Percentiles rank a stretch among this genome's conserved stretches.
These are phyloP conservation scores for Proisotoma minuta DNA, from an alignment of 2,888 invertebrate genomes.

Conservation along the genomic window DNA sequence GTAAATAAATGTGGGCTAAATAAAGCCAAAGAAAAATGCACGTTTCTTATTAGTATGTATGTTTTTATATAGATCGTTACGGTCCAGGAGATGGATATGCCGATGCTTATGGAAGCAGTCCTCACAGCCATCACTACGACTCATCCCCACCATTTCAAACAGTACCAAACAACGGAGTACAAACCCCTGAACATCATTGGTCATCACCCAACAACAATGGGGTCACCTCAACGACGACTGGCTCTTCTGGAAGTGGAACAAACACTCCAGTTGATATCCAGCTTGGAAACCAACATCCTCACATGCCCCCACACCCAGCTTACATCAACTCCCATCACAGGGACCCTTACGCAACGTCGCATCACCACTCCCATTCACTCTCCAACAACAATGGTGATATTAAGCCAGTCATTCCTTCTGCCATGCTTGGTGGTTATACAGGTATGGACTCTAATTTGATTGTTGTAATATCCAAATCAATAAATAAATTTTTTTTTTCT, in stretches of 20 bases:
- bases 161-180: conserved; percentile 61
- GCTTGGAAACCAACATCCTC: conserved; percentile 56
- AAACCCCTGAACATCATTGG: conserved; percentile 50
- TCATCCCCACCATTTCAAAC: conserved; percentile 69
- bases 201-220: conserved; percentile 27
- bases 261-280: conserved; percentile 54
- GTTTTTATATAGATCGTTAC: conserved; percentile 48
- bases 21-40: too few relatives aligned
- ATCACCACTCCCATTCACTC: conserved; percentile 41
- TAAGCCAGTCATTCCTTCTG: conserved; percentile 60
- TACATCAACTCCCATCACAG: conserved; percentile 48
- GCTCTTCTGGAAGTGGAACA: conserved; percentile 39
- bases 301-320: conserved; percentile 52
- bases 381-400: conserved; percentile 51
- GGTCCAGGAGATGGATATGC: conserved; percentile 50
- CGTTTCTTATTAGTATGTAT: too few relatives aligned
- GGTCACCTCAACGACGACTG: conserved; percentile 24
- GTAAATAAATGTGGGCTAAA: too few relatives aligned
- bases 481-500: background rate
- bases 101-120: conserved; percentile 51
- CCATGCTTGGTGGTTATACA: conserved; percentile 58
- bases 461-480: background rate
- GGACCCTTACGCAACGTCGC: conserved; percentile 40
- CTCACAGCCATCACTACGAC: conserved; percentile 56
- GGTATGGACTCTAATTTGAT: conserved; percentile 49